Evolutionary conservation across 2,113 vertebrate species (phyloP), one percentile per base, ranked within the genome.

Genomic region (Echinops telfairi): DNA sequence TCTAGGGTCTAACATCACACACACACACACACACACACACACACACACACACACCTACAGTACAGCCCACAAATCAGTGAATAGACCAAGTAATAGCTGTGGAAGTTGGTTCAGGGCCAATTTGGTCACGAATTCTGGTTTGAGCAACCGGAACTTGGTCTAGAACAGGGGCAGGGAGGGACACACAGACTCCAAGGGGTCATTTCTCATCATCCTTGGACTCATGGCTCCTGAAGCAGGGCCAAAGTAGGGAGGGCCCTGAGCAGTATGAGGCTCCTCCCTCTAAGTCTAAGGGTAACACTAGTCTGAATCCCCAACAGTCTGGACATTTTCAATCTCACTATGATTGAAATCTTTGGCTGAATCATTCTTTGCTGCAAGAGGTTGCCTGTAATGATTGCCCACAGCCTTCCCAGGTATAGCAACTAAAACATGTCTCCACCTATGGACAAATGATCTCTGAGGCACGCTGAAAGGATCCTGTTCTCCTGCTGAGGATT

Each of bases 141-240:
- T 4, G 58, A 68, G 53, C 23, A 73, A 83, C n/a, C 20, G 29
- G 25, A 53, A 15, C 6, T 1, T 20, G 20, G 7, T 12, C 22
- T 0, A 73, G 36, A 12, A 83, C 1, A 20, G 2, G 60, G 60
- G 4, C 2, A 3, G 25, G 29, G 4, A 0, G 14, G 10, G 3
- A n/a, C n/a, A n/a, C 11, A 14, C 20, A 83, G 29, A 25, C 1
- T 81, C 43, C 15, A 23, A 15, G 6, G 4, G 17, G 64, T 64
- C 38, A 38, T 31, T 77, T 76, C 40, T 29, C 20, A 27, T 70
- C 64, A 58, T 1, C 33, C 64, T 58, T 38, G 36, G 16, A 73
- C 29, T 70, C 33, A 29, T 27, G 43, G 23, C 4, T 53, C 20
- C 36, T 73, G 14, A 92, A 73, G 38, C 6, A 85, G 23, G 58